phyloP scores from a whole-genome alignment of 2,797 vertebrate genomes.

The Silurus lanzhouensis region DNA sequence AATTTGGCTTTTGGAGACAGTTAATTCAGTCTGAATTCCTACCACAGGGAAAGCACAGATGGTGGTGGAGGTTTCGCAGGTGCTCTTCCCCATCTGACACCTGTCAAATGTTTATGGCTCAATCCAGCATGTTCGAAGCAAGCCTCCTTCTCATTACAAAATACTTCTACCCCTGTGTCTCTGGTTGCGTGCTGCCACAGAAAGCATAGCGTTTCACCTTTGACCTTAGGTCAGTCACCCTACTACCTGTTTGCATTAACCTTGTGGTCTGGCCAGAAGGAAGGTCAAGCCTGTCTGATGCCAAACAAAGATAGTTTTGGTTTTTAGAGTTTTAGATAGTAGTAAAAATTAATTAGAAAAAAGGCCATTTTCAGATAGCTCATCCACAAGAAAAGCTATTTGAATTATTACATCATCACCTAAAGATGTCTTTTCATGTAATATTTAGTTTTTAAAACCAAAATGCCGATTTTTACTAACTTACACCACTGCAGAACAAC shows the following conservation, averaged over 20 bases:
- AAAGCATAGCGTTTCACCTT: constrained; percentile 62
- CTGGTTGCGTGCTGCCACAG: constrained; percentile 52
- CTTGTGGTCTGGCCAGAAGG: constrained; percentile 61
- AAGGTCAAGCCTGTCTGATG: constrained; percentile 60
- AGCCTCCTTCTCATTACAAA: constrained; percentile 69
- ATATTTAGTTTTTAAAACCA: neutral
- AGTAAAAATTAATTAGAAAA: neutral
- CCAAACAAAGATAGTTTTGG: too few species aligned
- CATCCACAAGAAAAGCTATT: neutral
- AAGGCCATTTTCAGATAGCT: neutral
- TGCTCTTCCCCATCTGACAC: constrained; percentile 51
- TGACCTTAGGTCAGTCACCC: constrained; percentile 62
- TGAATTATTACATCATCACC: neutral
- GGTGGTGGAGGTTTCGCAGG: constrained; percentile 49
- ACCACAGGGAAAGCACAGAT: constrained; percentile 44
- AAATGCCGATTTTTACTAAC: neutral
- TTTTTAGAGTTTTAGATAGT: too few species aligned
- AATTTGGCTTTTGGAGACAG: constrained; percentile 48
- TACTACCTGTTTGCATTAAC: constrained; percentile 65
- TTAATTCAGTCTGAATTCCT: constrained; percentile 46
- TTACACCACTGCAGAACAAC: constrained; percentile 8
- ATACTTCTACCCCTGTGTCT: constrained; percentile 64
- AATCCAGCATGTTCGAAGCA: constrained; percentile 44
- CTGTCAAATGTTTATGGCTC: constrained; percentile 56
- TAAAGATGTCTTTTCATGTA: neutral